phyloP scores from a whole-genome alignment of 2,888 invertebrate species.

The Micropterix aruncella region DNA sequence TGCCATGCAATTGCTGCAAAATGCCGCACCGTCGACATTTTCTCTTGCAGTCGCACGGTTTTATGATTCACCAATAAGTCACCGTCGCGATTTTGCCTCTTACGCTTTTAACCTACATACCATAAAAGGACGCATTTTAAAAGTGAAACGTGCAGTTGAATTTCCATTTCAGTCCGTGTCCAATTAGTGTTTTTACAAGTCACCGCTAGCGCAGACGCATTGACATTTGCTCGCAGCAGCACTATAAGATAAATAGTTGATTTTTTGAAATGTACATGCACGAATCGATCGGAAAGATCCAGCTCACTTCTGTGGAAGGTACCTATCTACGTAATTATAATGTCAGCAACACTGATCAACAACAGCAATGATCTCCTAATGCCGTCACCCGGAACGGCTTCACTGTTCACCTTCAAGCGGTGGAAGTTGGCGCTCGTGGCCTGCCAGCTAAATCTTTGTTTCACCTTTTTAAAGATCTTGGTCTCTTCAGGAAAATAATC shows the following conservation, averaged over 20 bases:
- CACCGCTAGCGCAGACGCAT: not conserved
- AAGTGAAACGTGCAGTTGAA: constrained; percentile 17
- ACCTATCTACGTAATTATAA: too few relatives aligned
- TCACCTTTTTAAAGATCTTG: too few relatives aligned
- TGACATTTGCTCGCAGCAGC: not conserved
- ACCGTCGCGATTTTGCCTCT: constrained; percentile 30
- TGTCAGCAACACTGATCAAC: too few relatives aligned
- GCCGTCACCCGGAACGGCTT: too few relatives aligned
- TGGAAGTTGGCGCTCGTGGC: too few relatives aligned
- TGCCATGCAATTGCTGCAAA: not conserved
- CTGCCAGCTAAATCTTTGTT: too few relatives aligned
- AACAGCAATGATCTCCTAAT: too few relatives aligned
- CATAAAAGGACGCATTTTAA: constrained; percentile 46
- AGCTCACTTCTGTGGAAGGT: constrained; percentile 69
- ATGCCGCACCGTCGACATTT: constrained; percentile 4
- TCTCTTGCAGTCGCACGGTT: constrained; percentile 9
- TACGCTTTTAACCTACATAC: constrained; percentile 40
- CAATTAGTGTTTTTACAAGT: not conserved
- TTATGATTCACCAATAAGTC: constrained; percentile 23
- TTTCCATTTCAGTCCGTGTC: constrained; percentile 9
- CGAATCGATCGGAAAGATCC: constrained; percentile 57
- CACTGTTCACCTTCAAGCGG: too few relatives aligned
- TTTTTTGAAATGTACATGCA: constrained; percentile 49
- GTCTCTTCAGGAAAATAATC: too few relatives aligned
- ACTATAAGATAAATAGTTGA: constrained; percentile 8